phyloP scores from a whole-genome alignment of 2,888 invertebrate genomes.

The Gnatocerus cornutus region DNA sequence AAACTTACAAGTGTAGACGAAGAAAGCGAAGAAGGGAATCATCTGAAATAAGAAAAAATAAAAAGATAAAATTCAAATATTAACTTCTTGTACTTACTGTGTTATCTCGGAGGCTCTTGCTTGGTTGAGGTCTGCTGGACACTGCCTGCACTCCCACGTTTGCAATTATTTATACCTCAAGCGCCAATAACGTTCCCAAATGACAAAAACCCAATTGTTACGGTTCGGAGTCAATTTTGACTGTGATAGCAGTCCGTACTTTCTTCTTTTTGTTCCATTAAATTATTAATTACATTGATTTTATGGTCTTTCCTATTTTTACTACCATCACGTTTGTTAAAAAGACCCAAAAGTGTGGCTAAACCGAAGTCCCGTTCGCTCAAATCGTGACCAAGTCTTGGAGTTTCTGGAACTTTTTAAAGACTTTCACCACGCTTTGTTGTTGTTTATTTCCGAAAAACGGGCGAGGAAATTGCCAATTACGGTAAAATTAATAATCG shows the following conservation, averaged over 20 bases:
- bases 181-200: slow-evolving; percentile 1
- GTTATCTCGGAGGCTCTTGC: slow-evolving; percentile 22
- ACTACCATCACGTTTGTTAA: slow-evolving; percentile 27
- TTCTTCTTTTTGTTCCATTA: slow-evolving; percentile 25
- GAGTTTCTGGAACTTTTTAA: slow-evolving; percentile 1
- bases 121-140: slow-evolving; percentile 35
- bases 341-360: slow-evolving; percentile 37
- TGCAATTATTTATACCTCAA: slow-evolving; percentile 33
- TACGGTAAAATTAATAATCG: too few relatives aligned
- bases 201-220: slow-evolving; percentile 31
- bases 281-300: slow-evolving; percentile 27
- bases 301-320: slow-evolving; percentile 32
- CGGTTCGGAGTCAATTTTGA: slow-evolving; percentile 31
- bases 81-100: slow-evolving; percentile 21
- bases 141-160: slow-evolving; percentile 21
- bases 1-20: neutral
- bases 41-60: neutral
- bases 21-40: neutral
- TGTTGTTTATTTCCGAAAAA: neutral
- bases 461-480: too few relatives aligned
- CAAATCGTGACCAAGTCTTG: slow-evolving; percentile 17
- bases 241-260: slow-evolving; percentile 9
- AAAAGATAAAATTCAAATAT: neutral
- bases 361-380: slow-evolving; percentile 28
- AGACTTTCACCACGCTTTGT: neutral